Percentiles rank a stretch among this genome's conserved stretches.
Conservation (phyloP, 2,797 vertebrate genomes). For the Argentina silus region DNA sequence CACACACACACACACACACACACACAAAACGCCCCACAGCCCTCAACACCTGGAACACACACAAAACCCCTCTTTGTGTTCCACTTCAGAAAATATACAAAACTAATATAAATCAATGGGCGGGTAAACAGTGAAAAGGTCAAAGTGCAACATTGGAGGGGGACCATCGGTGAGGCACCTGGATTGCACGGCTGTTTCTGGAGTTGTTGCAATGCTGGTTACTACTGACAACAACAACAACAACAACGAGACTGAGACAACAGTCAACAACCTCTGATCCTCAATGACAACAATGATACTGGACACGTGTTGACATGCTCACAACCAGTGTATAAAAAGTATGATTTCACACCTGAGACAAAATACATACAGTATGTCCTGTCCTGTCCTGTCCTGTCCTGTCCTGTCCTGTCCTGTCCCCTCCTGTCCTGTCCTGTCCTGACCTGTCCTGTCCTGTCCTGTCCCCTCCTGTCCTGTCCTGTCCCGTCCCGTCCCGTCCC, state of each 20-base stretch:
- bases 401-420: background rate
- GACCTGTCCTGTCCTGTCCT: no score
- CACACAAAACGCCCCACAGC: slow-evolving; percentile 32
- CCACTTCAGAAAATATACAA: background rate
- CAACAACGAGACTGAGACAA: background rate
- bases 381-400: background rate
- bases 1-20: slow-evolving; percentile 9
- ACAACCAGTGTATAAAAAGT: no score
- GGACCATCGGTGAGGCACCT: background rate
- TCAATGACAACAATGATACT: no score
- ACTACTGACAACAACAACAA: no score
- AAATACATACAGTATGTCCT: background rate
- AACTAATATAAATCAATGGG: slow-evolving; percentile 6
- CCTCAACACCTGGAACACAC: slow-evolving; percentile 65
- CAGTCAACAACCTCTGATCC: background rate
- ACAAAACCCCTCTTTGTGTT: slow-evolving; percentile 66
- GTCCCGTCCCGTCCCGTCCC: no score
- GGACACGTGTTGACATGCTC: no score
- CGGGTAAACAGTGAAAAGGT: slow-evolving; percentile 44
- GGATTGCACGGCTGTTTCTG: background rate
- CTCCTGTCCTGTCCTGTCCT: no score
- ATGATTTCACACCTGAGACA: background rate
- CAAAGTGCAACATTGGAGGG: background rate
- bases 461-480: no score
- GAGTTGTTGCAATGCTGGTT: background rate